A percentile compares a stretch with the other conserved stretches of the same genome.
Conservation (phyloP, 2,113 vertebrate species). For the Apaloderma vittatum region DNA sequence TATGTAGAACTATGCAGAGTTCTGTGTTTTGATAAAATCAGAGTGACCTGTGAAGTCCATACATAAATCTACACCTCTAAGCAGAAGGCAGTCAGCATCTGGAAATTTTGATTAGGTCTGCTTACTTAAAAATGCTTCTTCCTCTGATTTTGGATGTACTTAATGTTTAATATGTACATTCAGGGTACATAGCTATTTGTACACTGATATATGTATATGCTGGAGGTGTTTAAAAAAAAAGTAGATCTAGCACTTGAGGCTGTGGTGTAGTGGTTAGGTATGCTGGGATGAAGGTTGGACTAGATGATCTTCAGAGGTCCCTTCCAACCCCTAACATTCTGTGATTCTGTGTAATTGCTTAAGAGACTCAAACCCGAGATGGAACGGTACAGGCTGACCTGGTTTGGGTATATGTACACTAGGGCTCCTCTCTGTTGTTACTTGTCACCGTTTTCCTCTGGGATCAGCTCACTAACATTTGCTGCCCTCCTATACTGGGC, state of each 20-base stretch:
- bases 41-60: not conserved
- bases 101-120: not conserved
- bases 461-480: not conserved
- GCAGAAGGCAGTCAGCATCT: not conserved
- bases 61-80: not conserved
- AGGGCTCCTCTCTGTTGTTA: not conserved
- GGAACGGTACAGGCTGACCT: not conserved
- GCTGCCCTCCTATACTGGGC: not conserved
- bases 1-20: not conserved
- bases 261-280: too few species aligned
- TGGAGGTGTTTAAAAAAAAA: too few species aligned
- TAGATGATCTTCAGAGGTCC: too few species aligned
- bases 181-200: not conserved
- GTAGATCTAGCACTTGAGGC: too few species aligned
- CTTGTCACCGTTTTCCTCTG: not conserved
- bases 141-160: not conserved
- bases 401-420: too few species aligned
- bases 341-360: not conserved
- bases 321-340: too few species aligned
- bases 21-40: not conserved
- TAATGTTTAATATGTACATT: not conserved
- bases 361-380: not conserved
- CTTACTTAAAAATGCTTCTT: not conserved
- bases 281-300: too few species aligned
- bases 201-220: not conserved